These are phyloP conservation scores for Ypsolopha scabrella DNA, from an alignment of 2,888 invertebrate genomes.

Conservation along the genomic window DNA sequence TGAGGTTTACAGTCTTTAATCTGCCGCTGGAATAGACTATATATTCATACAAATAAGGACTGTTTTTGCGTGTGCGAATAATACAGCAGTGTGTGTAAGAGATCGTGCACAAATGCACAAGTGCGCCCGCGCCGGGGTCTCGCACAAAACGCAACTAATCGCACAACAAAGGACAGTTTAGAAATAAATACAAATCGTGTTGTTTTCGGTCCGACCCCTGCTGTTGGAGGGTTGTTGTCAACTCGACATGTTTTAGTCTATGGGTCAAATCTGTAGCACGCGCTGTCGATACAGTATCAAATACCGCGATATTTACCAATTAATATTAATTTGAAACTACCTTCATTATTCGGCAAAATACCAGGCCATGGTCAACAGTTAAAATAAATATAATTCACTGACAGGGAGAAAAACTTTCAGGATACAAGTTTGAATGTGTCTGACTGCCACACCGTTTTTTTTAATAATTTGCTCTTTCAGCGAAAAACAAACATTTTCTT, in stretches of 20 bases:
- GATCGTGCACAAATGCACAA: conserved; percentile 2
- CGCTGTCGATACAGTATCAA: too few relatives aligned
- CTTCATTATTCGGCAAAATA: too few relatives aligned
- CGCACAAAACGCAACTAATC: conserved; percentile 59
- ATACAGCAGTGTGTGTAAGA: neutral
- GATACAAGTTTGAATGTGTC: too few relatives aligned
- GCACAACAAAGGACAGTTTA: conserved; percentile 60
- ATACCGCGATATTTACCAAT: too few relatives aligned
- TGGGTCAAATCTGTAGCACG: too few relatives aligned
- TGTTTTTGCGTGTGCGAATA: neutral
- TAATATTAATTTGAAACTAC: too few relatives aligned
- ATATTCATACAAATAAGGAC: neutral
- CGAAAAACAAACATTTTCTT: too few relatives aligned
- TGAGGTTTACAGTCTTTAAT: neutral
- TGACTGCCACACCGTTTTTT: too few relatives aligned
- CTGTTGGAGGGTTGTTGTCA: conserved; percentile 9
- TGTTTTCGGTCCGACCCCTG: conserved; percentile 57
- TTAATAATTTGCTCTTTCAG: too few relatives aligned
- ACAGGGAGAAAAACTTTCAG: too few relatives aligned
- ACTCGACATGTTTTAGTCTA: neutral
- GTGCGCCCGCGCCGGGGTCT: conserved; percentile 3
- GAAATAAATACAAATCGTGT: conserved; percentile 67
- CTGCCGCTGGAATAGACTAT: neutral
- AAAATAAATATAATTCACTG: too few relatives aligned
- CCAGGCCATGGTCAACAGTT: too few relatives aligned